Base-by-base conservation (phyloP, 2,797 vertebrate genomes). In the Acrossocheilus wenchowensis region DNA sequence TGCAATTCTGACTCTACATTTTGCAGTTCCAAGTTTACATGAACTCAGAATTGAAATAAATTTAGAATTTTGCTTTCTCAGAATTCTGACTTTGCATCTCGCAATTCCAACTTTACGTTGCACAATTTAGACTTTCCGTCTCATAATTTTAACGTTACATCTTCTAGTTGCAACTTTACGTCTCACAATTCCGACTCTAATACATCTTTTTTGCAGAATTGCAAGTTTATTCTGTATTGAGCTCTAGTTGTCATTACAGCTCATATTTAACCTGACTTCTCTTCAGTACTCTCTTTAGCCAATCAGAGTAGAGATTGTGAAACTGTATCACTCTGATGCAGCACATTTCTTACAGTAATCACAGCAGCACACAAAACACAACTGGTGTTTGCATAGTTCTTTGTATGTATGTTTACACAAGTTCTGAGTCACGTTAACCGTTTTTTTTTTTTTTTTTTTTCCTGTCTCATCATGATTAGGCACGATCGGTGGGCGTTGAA, bases 401-500 rank as follows among this genome's bases (percentile, higher is more conserved):
- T 79, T 43, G 8, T 64, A 1, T 64, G 54, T 14, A 12, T 68
- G 60, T 21, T 45, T 68, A 17, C 62, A 21, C 9, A 68, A 36
- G 78, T 26, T 36, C 48, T 71, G 78, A 64, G 34, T 82, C 45
- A 72, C 48, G 2, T 10, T 4, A 50, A 72, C 36, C 8, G 1
- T 9, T 39, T 26, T 82, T 45, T n/a, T n/a, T 3, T n/a, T 7
- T 0, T 39, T 26, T 82, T 45, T 30, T 30, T 3, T 7, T 0
- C 36, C 78, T 26, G 89, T 60, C 41, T 81, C 26, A 11, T 41
- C 4, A 54, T 78, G 85, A 36, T 57, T 84, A 99, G 98, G 98
- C 96, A 1, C 97, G 96, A 92, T 97, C 98, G 5, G 94, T 98
- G 91, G 97, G 96, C 1, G 94, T 99, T 83, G 98, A 99, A 87